Conservation (phyloP, 2,113 vertebrate genomes). For the Platichthys stellatus region DNA sequence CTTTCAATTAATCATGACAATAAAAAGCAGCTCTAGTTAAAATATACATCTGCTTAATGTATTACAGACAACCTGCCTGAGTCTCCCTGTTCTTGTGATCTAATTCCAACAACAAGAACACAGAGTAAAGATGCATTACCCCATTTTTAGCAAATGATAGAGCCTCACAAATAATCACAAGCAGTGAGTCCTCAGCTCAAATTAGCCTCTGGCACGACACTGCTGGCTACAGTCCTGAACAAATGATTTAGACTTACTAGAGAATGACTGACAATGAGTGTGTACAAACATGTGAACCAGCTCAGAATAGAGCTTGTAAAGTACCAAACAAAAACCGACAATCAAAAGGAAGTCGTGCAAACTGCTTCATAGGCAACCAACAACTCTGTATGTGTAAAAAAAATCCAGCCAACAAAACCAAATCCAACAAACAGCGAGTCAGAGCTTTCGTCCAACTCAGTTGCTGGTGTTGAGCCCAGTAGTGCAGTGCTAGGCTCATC, state of each 20-base stretch:
- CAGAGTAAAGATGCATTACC: not conserved
- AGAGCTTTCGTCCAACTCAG: not conserved
- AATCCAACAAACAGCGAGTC: not conserved
- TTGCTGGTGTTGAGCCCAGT: conserved; percentile 7
- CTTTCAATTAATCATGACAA: not conserved
- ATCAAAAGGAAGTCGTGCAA: not conserved
- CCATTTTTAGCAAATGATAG: conserved; percentile 14
- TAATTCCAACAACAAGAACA: conserved; percentile 6
- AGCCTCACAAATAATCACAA: conserved; percentile 15
- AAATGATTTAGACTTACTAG: conserved; percentile 50
- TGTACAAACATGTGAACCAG: conserved; percentile 13
- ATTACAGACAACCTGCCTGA: not conserved
- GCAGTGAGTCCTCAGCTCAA: conserved; percentile 11
- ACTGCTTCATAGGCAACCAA: conserved; percentile 6
- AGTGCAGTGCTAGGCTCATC: not conserved
- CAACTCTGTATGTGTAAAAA: not conserved
- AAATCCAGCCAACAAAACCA: not conserved
- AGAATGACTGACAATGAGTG: conserved; percentile 25
- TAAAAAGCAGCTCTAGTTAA: no score
- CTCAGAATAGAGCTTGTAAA: conserved; percentile 32
- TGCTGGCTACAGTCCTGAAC: conserved; percentile 14
- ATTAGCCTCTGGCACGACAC: conserved; percentile 20
- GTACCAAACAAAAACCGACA: conserved; percentile 9
- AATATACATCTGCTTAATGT: not conserved
- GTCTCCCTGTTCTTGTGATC: not conserved